A percentile compares a stretch with the other conserved stretches of the same genome.
These are phyloP conservation scores for Zaprionus camerounensis DNA, from an alignment of 1,140 invertebrate genomes.

Conservation along the genomic window DNA sequence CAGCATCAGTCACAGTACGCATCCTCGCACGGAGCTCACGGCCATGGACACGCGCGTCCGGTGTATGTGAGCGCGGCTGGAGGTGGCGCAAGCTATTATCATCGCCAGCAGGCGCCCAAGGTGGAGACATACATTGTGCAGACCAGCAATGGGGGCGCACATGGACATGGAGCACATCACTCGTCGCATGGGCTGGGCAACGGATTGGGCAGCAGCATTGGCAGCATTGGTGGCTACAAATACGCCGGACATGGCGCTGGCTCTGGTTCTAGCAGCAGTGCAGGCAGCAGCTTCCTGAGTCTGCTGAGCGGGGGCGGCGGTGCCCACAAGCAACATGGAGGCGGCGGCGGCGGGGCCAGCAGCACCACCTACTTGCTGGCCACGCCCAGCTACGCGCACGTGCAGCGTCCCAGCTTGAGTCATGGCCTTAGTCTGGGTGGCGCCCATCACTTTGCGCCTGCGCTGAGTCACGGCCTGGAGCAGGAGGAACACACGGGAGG, in stretches of 20 bases:
- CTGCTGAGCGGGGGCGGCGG: conserved; percentile 12
- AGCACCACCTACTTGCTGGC: conserved; percentile 53
- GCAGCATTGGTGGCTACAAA: conserved; percentile 28
- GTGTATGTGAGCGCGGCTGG: conserved; percentile 25
- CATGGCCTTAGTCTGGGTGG: conserved; percentile 14
- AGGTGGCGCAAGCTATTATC: conserved; percentile 24
- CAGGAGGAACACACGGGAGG: conserved; percentile 37
- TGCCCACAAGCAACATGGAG: conserved; percentile 47
- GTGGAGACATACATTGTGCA: conserved; percentile 74
- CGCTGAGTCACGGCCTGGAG: conserved; percentile 37
- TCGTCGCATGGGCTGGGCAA: conserved; percentile 21
- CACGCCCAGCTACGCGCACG: conserved; percentile 37
- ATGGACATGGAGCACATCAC: conserved; percentile 5
- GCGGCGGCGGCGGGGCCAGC: conserved; percentile 22
- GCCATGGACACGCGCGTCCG: conserved; percentile 37
- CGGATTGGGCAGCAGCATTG: conserved; percentile 10
- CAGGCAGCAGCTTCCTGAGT: conserved; percentile 19
- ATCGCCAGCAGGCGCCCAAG: conserved; percentile 50
- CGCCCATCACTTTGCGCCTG: conserved; percentile 16
- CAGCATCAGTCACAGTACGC: conserved; percentile 19
- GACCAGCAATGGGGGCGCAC: conserved; percentile 30
- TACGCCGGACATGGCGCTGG: conserved; percentile 15
- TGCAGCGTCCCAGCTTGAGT: neutral
- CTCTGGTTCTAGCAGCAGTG: neutral
- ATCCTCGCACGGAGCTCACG: conserved; percentile 18